Percentiles rank a stretch among this genome's conserved stretches.
These are phyloP conservation scores for Aphelenchoides fujianensis DNA, from an alignment of 1,140 invertebrate species.

Conservation along the genomic window DNA sequence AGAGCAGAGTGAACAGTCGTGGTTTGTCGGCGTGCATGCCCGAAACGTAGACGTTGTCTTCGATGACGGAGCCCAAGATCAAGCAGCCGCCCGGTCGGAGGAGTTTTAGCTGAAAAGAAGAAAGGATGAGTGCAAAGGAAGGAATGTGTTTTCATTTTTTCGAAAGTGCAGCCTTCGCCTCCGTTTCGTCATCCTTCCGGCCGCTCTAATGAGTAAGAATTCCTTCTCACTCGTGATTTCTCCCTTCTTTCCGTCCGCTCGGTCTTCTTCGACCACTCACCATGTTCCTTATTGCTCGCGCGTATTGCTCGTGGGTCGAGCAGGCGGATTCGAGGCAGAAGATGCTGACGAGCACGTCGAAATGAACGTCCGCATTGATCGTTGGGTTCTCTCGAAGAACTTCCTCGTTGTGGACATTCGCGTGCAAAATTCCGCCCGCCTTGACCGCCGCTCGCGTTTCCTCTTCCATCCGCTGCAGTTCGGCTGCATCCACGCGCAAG, in stretches of 20 bases:
- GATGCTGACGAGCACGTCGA: slow-evolving; percentile 46
- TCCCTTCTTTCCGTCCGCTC: too few relatives aligned
- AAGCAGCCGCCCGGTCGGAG: slow-evolving; percentile 45
- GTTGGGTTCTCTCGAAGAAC: slow-evolving; percentile 30
- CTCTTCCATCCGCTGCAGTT: slow-evolving; percentile 25
- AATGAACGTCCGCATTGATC: slow-evolving; percentile 17
- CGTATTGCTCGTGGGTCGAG: slow-evolving; percentile 43
- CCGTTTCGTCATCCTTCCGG: too few relatives aligned
- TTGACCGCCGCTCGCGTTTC: slow-evolving; percentile 25
- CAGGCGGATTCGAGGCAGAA: slow-evolving; percentile 56
- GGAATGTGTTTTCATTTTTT: too few relatives aligned
- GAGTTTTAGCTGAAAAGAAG: slow-evolving; percentile 41
- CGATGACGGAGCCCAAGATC: slow-evolving; percentile 50
- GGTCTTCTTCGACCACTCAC: slow-evolving; percentile 27
- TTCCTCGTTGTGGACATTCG: slow-evolving; percentile 44
- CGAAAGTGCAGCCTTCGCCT: too few relatives aligned
- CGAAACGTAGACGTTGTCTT: slow-evolving; percentile 50
- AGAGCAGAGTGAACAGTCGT: slow-evolving; percentile 41
- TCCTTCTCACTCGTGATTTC: too few relatives aligned
- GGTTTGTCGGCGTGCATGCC: slow-evolving; percentile 30
- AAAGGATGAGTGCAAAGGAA: too few relatives aligned
- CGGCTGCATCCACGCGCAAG: background rate
- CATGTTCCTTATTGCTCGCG: slow-evolving; percentile 48
- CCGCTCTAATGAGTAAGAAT: too few relatives aligned
- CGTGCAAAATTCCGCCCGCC: slow-evolving; percentile 46